Percentiles rank a stretch among this genome's conserved stretches.
phyloP scores from a whole-genome alignment of 2,797 vertebrate genomes.

The Coreius guichenoti region DNA sequence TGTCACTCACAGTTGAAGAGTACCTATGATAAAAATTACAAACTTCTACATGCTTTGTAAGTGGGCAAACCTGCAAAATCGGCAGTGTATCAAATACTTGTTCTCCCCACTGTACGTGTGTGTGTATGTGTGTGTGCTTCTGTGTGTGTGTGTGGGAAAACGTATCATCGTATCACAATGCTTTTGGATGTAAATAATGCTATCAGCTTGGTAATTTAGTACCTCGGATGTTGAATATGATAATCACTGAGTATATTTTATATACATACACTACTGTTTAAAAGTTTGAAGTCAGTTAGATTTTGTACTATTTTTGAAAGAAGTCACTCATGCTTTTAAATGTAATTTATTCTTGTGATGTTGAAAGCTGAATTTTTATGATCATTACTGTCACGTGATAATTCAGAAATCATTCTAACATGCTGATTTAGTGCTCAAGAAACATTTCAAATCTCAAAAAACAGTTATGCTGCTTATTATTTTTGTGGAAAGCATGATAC shows the following conservation, averaged over 20 bases:
- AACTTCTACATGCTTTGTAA: too few relatives aligned
- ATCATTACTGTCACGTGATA: not conserved
- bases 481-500: not conserved
- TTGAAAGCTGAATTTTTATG: not conserved
- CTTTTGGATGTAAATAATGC: not conserved
- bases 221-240: not conserved
- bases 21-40: too few relatives aligned
- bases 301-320: not conserved
- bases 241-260: not conserved
- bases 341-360: not conserved
- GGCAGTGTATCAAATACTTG: too few relatives aligned
- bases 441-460: not conserved
- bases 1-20: too few relatives aligned
- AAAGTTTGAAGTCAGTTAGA: not conserved
- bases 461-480: not conserved
- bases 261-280: not conserved
- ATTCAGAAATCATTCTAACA: not conserved
- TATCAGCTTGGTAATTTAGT: not conserved
- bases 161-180: too few relatives aligned
- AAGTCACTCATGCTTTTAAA: not conserved
- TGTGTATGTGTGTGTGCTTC: too few relatives aligned
- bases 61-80: too few relatives aligned
- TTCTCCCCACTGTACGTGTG: too few relatives aligned
- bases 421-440: not conserved
- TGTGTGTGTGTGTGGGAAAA: too few relatives aligned